Conservation (phyloP, 2,113 vertebrate genomes). For the Neomonachus schauinslandi region DNA sequence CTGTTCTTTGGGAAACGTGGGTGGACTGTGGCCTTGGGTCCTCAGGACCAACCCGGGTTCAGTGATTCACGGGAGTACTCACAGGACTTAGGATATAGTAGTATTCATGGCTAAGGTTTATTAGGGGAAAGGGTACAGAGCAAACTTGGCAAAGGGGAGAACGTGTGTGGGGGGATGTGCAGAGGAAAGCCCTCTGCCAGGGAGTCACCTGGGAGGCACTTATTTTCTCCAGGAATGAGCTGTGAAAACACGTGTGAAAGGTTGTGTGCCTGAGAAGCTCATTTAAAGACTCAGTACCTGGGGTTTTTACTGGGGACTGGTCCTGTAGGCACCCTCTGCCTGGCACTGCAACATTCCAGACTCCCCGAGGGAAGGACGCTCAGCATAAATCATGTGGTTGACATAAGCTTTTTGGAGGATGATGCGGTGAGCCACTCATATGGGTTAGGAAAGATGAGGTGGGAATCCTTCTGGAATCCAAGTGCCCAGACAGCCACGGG, state of each 20-base stretch:
- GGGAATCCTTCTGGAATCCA: not conserved
- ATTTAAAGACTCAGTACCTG: not conserved
- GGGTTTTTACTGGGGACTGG: not conserved
- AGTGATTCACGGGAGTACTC: not conserved
- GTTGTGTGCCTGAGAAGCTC: not conserved
- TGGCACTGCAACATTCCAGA: not conserved
- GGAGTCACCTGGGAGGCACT: too few relatives aligned
- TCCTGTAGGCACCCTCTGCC: not conserved
- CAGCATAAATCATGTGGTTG: rapidly evolving
- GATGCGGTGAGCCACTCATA: not conserved
- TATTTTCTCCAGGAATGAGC: not conserved
- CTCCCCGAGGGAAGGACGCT: not conserved
- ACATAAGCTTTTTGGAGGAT: rapidly evolving
- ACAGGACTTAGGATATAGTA: not conserved
- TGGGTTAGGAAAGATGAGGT: not conserved
- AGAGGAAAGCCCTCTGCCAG: not conserved
- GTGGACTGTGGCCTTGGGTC: not conserved
- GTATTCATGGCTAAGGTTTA: not conserved
- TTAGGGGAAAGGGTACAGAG: not conserved
- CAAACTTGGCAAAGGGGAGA: not conserved
- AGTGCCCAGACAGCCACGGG: not conserved
- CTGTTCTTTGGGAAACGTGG: not conserved
- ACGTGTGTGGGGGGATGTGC: not conserved
- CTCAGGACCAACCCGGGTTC: not conserved
- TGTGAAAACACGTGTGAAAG: not conserved